Evolutionary conservation across 2,797 vertebrate species (phyloP), one percentile per base, ranked within the genome.

Genomic region (Xenopus petersii): DNA sequence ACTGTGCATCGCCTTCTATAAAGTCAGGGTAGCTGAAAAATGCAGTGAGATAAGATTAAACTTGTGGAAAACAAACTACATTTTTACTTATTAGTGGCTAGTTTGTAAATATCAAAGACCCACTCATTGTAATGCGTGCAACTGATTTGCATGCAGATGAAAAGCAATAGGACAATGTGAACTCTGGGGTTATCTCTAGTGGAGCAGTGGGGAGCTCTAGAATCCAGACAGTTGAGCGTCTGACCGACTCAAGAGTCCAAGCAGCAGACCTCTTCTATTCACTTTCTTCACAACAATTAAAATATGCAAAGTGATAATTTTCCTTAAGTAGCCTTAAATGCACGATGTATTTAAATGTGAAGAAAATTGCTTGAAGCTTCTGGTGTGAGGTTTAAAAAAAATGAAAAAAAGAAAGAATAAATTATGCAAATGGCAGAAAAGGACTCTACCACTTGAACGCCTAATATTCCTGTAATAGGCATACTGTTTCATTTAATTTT

Each of bases 241-340:
- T 92, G 88, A 94, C 87, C 91, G 90, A 94, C 94, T 97, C 93
- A 89, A 96, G 95, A 97, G 96, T 96, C 95, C 93, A 94, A 94
- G 95, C 92, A 92, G 89, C 91, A 92, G 95, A 98, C 97, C 97
- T 96, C 94, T 94, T 95, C 95, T 94, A 96, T 97, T 98, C 97
- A 96, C 94, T 98, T 99, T 97, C 96, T 98, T 97, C 94, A 94
- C 94, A 97, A 98, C 96, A 98, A 98, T 99, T 99, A 98, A 99
- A 98, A 99, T 99, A 98, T 98, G 96, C 97, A 98, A 98, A 98
- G 96, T 98, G 97, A 98, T 99, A 96, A 98, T 99, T 98, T 98
- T 98, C 94, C 94, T 98, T 99, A 98, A 99, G 97, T 98, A 98
- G 97, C 96, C 97, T 98, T 98, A 99, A 99, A 99, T 98, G 96